Base-by-base conservation (phyloP, 2,113 vertebrate species). In the Scortum barcoo region DNA sequence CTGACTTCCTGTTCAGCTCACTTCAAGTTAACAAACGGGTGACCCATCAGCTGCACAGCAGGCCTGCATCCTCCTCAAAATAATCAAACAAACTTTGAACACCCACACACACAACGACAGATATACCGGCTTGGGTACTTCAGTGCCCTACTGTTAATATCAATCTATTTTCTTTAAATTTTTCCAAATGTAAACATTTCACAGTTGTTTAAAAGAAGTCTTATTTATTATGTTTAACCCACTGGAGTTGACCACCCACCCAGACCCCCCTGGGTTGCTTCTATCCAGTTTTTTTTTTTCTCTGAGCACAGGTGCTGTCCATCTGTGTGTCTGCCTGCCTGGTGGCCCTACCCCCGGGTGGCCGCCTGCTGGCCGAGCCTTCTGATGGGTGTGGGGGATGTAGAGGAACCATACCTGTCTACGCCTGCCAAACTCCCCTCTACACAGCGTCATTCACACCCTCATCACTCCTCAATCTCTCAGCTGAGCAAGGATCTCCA, bases 261-360 rank as follows among this genome's bases (percentile, higher is more conserved):
- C 68, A 76, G 88, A 73, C 72, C 86, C 90, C 90, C 85, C 83
- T 61, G 77, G 62, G 68, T 22, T 83, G 54, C 28, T 51, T 84
- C 65, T 44, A 60, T 67, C 36, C 40, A 65, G 26, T 69, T 62
- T 77, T 48, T 62, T 77, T 48, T 73, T 72, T 30, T 83, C 40
- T 56, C 16, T 42, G 7, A 76, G 77, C 82, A 92, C 94, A 95
- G 93, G 92, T 95, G 94, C 82, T 92, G 86, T 90, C 91, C 94
- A 95, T 95, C 91, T 94, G 93, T 92, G 81, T 85, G 70, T 81
- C 72, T 81, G 76, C 85, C 86, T 91, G 84, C 80, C 62, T 89
- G 81, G 85, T 93, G 84, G 89, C 88, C 88, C 79, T 79, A 71
- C 76, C 78, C 81, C 83, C 5, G 36, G 69, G 80, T 77, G 88